Base-by-base conservation (phyloP, 2,888 invertebrate species). In the Oscheius onirici region DNA sequence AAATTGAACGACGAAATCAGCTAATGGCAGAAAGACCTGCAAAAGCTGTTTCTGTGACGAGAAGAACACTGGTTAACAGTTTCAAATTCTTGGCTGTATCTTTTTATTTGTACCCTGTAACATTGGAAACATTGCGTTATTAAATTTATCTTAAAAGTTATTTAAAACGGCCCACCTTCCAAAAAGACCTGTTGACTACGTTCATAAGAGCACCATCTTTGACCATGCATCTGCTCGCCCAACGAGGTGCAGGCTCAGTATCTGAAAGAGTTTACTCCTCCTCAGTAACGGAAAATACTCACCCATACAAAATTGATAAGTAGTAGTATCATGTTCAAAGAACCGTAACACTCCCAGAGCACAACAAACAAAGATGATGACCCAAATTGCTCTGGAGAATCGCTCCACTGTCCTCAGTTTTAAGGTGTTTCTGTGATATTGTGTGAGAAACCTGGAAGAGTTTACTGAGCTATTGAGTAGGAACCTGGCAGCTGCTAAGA, bases 281-380 rank as follows among this genome's bases (percentile, higher is more conserved):
- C 0, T 44, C 1, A 6, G 5, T 43, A 20, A 65, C 20, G 3
- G 22, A 17, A 5, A 2, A 22, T 17, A 41, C 65, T 58, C 8
- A 82, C 85, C 84, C 83, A 86, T 84, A 68, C 85, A 86, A 69
- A 85, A 86, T 57, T 83, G 81, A 74, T 86, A 86, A 15, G 85
- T 82, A n/a, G 81, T 78, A 6, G 85, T 79, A 60, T 86, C 85
- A 71, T 86, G 85, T 65, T 86, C 86, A 60, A 86, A 86, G 69
- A 86, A 86, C 20, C 86, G 69, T 13, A 87, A 72, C 24, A 81
- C 76, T 2, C 83, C 86, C 13, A 86, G 77, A 13, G 80, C 65
- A 34, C 86, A 72, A 67, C 86, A 85, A 1, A 86, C 79, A 61
- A 85, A 82, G 24, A 87, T 80, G 34, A 86, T 86, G 28, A 77